These are phyloP conservation scores for Plotosus lineatus DNA, from an alignment of 2,113 vertebrate genomes.

Conservation along the genomic window DNA sequence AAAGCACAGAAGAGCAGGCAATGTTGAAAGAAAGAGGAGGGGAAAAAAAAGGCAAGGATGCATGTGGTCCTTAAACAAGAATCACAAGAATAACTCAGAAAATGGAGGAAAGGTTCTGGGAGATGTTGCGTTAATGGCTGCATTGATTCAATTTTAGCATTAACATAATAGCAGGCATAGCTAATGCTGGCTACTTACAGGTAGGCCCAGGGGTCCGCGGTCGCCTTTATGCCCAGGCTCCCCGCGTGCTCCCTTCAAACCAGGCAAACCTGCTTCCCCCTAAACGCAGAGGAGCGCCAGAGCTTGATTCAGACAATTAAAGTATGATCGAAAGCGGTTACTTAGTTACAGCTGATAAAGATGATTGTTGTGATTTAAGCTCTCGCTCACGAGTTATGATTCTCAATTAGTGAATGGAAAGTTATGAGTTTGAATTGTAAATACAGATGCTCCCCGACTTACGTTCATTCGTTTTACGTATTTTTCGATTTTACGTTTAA, in stretches of 20 bases:
- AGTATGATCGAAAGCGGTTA: constrained; percentile 18
- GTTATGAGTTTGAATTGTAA: background rate
- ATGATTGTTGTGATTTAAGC: background rate
- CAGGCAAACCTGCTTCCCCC: constrained; percentile 96
- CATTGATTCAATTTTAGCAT: constrained; percentile 55
- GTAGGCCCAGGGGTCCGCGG: constrained; percentile 97
- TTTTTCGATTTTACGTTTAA: too few species aligned
- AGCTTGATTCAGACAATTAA: constrained; percentile 53
- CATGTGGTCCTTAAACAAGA: background rate
- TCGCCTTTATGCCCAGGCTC: constrained; percentile 98
- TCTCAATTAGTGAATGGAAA: constrained; percentile 12
- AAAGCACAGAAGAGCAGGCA: constrained; percentile 15
- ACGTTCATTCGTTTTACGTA: too few species aligned
- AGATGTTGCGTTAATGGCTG: constrained; percentile 25
- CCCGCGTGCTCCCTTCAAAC: constrained; percentile 92
- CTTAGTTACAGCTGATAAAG: background rate
- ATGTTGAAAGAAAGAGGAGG: background rate
- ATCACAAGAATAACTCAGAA: constrained; percentile 35
- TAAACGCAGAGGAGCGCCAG: constrained; percentile 73
- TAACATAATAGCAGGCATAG: constrained; percentile 64
- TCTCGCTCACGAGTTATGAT: background rate
- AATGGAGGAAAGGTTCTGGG: constrained; percentile 30
- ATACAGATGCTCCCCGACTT: too few species aligned
- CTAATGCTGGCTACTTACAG: constrained; percentile 86
- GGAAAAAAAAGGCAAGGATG: background rate